These are phyloP conservation scores for Papilio gigon DNA, from an alignment of 2,888 invertebrate genomes.

Conservation along the genomic window DNA sequence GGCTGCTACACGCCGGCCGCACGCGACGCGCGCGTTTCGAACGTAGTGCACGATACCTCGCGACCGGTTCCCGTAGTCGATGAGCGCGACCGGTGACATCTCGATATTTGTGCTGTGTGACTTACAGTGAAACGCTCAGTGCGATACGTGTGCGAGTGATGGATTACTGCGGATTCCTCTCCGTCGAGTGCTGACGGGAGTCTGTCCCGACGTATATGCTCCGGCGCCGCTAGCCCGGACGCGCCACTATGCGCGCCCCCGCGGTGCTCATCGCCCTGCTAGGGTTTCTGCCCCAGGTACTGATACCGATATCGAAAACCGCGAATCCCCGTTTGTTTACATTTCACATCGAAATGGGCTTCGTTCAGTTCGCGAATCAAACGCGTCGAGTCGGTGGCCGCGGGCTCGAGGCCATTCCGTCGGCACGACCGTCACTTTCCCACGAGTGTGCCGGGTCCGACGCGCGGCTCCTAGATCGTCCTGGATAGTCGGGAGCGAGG, in stretches of 20 bases:
- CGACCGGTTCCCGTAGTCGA: constrained; percentile 77
- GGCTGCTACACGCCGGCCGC: constrained; percentile 64
- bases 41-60: constrained; percentile 76
- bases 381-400: constrained; percentile 44
- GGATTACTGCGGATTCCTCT: constrained; percentile 76
- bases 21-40: constrained; percentile 80
- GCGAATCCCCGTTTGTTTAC: constrained; percentile 73
- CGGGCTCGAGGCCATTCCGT: constrained; percentile 56
- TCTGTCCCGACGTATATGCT: constrained; percentile 72
- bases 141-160: constrained; percentile 76
- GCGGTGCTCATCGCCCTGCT: constrained; percentile 81
- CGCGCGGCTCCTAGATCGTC: constrained; percentile 59
- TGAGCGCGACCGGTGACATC: constrained; percentile 78
- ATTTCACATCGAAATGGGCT: constrained; percentile 45
- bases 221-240: constrained; percentile 80
- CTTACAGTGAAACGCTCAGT: constrained; percentile 79
- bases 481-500: constrained; percentile 75
- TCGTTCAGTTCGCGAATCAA: constrained; percentile 45
- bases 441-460: constrained; percentile 64
- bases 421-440: constrained; percentile 74
- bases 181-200: constrained; percentile 72
- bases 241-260: constrained; percentile 81
- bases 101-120: constrained; percentile 78
- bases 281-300: constrained; percentile 83
- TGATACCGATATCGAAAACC: constrained; percentile 68